Conservation (phyloP, 2,888 invertebrate species). For the Hypolimnas misippus region DNA sequence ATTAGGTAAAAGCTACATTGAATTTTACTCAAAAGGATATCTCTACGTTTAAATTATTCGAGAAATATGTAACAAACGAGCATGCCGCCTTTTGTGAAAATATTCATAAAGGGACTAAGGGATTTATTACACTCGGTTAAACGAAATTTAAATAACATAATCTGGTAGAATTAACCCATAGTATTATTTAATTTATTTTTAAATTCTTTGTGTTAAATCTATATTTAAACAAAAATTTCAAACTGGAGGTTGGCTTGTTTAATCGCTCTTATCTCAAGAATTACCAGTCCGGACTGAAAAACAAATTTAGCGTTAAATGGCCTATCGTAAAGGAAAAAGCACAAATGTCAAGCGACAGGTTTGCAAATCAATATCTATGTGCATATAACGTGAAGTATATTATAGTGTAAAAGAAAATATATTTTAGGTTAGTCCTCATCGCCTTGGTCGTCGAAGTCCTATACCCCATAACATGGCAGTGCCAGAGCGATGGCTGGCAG, state of each 20-base stretch:
- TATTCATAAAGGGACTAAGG: conserved; percentile 1
- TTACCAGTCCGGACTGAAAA: too few species aligned
- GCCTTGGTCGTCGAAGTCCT: conserved; percentile 86
- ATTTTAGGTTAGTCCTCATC: conserved; percentile 86
- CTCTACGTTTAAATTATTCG: neutral
- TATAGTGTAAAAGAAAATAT: neutral
- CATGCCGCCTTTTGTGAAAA: neutral
- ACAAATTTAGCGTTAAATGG: too few species aligned
- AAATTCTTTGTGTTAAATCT: too few species aligned
- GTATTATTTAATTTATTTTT: too few species aligned
- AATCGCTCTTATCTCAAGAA: too few species aligned
- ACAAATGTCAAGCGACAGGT: too few species aligned
- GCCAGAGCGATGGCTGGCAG: conserved; percentile 86
- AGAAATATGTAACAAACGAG: neutral
- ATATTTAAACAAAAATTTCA: too few species aligned
- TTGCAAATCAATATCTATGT: too few species aligned
- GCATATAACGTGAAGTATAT: too few species aligned
- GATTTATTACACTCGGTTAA: neutral
- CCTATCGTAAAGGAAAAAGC: too few species aligned
- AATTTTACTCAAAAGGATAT: neutral
- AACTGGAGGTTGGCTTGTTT: too few species aligned
- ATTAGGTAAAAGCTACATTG: neutral
- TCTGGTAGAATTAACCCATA: neutral
- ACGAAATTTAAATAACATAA: conserved; percentile 3
- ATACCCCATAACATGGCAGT: conserved; percentile 87